phyloP scores from a whole-genome alignment of 2,888 invertebrate genomes.

The Erebia ligea region DNA sequence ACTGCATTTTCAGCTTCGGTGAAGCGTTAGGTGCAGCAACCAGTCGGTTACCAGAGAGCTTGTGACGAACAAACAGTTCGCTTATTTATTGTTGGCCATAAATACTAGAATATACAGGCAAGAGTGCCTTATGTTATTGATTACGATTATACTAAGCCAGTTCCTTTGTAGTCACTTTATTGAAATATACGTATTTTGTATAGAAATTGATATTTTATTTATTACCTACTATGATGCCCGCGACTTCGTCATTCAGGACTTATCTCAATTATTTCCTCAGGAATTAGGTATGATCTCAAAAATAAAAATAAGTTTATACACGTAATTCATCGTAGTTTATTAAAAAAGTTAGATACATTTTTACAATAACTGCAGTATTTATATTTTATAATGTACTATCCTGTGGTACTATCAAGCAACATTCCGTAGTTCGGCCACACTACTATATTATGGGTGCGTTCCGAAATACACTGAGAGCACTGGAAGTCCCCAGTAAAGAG shows the following conservation, averaged over 20 bases:
- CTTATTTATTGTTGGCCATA: slow-evolving; percentile 41
- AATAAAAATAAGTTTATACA: slow-evolving; percentile 23
- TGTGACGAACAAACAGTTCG: slow-evolving; percentile 16
- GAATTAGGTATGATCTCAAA: not conserved
- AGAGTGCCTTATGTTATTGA: slow-evolving; percentile 58
- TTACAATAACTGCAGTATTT: slow-evolving; percentile 62
- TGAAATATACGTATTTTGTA: slow-evolving; percentile 66
- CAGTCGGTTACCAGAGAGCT: slow-evolving; percentile 34
- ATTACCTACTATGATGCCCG: not conserved
- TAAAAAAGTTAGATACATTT: slow-evolving; percentile 74
- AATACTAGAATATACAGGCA: slow-evolving; percentile 45
- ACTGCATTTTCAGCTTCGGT: not conserved
- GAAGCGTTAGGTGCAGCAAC: not conserved
- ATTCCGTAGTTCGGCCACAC: slow-evolving; percentile 71
- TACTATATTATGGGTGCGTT: too few species aligned
- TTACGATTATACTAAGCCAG: slow-evolving; percentile 51
- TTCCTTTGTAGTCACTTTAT: slow-evolving; percentile 71
- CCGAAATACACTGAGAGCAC: too few species aligned
- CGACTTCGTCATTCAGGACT: too few species aligned
- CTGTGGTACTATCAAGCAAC: slow-evolving; percentile 47
- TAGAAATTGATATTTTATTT: slow-evolving; percentile 42
- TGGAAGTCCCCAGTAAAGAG: too few species aligned
- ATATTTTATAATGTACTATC: not conserved
- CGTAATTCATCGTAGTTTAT: slow-evolving; percentile 69
- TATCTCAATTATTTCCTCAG: not conserved